These are phyloP conservation scores for Lanius collurio DNA, from an alignment of 2,113 vertebrate genomes.

Conservation along the genomic window DNA sequence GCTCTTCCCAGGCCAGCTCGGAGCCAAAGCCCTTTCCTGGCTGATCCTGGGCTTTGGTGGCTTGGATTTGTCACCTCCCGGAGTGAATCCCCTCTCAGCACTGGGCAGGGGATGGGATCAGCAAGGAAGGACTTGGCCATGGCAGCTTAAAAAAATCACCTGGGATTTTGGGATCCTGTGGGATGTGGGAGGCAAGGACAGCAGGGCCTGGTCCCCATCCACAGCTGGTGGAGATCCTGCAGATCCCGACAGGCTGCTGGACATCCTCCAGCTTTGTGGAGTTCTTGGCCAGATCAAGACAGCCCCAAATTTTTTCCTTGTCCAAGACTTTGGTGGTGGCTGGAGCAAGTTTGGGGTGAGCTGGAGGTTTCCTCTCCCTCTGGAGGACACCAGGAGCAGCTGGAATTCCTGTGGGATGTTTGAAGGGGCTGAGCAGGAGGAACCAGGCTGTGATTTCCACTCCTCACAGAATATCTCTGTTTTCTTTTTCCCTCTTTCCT, in stretches of 20 bases:
- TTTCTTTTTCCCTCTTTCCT: neutral
- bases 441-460: neutral
- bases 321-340: neutral
- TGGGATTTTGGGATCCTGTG: neutral
- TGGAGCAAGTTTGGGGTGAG: rapidly evolving
- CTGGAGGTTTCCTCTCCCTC: neutral
- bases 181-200: neutral
- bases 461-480: neutral
- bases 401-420: neutral
- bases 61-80: neutral
- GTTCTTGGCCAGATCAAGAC: neutral
- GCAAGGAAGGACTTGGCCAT: neutral
- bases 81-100: neutral
- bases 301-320: neutral
- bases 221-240: neutral
- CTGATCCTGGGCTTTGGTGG: neutral
- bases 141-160: neutral
- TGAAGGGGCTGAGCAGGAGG: neutral
- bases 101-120: neutral
- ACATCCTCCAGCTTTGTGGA: neutral
- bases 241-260: neutral
- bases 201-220: neutral
- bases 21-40: neutral
- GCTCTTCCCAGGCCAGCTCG: neutral
- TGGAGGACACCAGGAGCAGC: neutral